Base-by-base conservation (phyloP, 2,797 vertebrate genomes). In the Oophaga sylvatica region DNA sequence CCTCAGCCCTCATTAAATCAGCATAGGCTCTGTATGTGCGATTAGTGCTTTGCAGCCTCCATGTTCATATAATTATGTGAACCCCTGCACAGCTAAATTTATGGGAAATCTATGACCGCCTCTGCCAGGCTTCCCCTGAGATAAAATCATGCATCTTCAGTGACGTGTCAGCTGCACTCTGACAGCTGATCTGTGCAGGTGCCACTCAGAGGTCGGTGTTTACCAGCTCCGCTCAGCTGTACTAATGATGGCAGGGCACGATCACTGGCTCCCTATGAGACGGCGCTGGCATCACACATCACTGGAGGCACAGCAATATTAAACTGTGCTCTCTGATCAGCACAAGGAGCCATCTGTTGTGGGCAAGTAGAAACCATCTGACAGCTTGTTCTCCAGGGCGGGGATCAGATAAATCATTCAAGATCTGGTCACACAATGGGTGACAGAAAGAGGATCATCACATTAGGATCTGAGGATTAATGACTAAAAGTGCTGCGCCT, bases 281-380 rank as follows among this genome's bases (percentile, higher is more conserved):
- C 26, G 2, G 41, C 45, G 10, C 83, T 75, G 81, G 80, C 59
- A 76, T 85, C 65, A 81, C 83, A 31, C 41, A 48, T 57, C 65
- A 85, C 56, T 80, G 35, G 53, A 73, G 63, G 57, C 67, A 60
- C 63, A 67, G 63, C 16, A 5, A 31, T 41, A 83, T 83, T 87
- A 57, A 53, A 71, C 59, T 22, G 35, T 16, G 71, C 35, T 16
- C 57, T 81, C 16, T 9, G 15, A 41, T 77, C 68, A 81, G 60
- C 70, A 86, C 83, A 80, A 75, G 62, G 63, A 56, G 82, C 89
- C 89, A 90, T 87, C 89, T 87, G 83, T 62, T 57, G 57, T 17
- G 29, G 71, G 79, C 63, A 67, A 13, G 60, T 6, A 62, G 67
- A 71, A 67, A 22, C 78, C 26, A 57, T 81, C 87, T 85, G 60